Conservation (phyloP, 1,140 invertebrate species). For the Babylonia areolata region DNA sequence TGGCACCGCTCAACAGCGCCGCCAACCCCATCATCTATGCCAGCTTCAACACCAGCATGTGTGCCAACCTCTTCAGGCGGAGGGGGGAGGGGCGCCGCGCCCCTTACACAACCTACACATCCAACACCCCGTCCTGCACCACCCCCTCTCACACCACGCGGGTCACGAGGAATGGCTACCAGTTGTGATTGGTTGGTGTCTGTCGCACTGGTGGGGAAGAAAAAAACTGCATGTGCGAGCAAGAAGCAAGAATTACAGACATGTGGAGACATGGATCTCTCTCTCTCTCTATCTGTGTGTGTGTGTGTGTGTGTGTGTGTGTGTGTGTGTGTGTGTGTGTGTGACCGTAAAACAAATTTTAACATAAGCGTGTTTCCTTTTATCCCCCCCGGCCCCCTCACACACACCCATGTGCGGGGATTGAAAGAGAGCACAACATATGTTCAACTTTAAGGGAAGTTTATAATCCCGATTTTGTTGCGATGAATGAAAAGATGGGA, state of each 20-base stretch:
- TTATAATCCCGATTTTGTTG: too few species aligned
- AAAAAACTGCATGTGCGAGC: neutral
- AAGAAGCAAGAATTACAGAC: neutral
- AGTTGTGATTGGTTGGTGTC: neutral
- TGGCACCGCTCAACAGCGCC: constrained; percentile 94
- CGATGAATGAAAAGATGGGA: too few species aligned
- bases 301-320: too few species aligned
- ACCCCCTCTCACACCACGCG: neutral
- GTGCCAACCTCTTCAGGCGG: constrained; percentile 69
- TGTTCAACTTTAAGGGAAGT: too few species aligned
- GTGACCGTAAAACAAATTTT: too few species aligned
- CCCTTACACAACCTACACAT: neutral
- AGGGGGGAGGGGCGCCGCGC: neutral
- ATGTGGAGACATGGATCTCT: neutral
- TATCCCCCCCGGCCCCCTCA: too few species aligned
- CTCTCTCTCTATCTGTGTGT: neutral
- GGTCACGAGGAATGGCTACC: neutral
- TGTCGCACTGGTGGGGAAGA: too few species aligned
- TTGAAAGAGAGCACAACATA: too few species aligned
- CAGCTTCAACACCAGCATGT: constrained; percentile 90
- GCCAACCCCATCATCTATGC: constrained; percentile 97
- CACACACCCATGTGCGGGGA: too few species aligned
- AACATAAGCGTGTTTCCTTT: too few species aligned
- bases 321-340: too few species aligned
- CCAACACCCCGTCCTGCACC: neutral